These are phyloP conservation scores for Wiebesia pumilae DNA, from an alignment of 1,140 invertebrate genomes.

Conservation along the genomic window DNA sequence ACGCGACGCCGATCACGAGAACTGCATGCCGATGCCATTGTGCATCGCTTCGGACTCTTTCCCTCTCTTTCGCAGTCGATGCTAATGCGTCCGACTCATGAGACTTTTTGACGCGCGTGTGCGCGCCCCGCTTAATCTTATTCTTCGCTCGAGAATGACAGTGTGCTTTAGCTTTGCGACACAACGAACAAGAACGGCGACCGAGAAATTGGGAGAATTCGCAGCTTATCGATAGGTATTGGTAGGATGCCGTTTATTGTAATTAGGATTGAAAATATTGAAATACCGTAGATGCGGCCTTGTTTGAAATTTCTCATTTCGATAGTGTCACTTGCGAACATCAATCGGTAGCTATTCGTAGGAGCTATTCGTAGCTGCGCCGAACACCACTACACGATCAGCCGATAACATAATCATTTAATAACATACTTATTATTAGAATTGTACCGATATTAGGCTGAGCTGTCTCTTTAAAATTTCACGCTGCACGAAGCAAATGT, in stretches of 20 bases:
- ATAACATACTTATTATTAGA: constrained; percentile 38
- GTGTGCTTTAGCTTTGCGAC: no score
- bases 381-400: constrained; percentile 33
- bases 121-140: not conserved
- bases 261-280: not conserved
- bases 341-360: constrained; percentile 17
- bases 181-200: no score
- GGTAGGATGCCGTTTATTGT: not conserved
- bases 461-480: not conserved
- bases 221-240: not conserved
- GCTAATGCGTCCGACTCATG: not conserved
- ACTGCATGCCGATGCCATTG: not conserved
- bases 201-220: not conserved
- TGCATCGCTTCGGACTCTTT: not conserved
- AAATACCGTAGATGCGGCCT: not conserved
- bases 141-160: not conserved
- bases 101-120: not conserved
- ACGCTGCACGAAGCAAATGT: not conserved
- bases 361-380: constrained; percentile 24
- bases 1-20: not conserved
- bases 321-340: constrained; percentile 30
- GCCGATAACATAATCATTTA: constrained; percentile 41
- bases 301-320: constrained; percentile 40
- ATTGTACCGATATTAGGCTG: constrained; percentile 15
- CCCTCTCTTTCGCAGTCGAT: not conserved